Conservation (phyloP, 2,113 vertebrate species). For the Scomber colias region DNA sequence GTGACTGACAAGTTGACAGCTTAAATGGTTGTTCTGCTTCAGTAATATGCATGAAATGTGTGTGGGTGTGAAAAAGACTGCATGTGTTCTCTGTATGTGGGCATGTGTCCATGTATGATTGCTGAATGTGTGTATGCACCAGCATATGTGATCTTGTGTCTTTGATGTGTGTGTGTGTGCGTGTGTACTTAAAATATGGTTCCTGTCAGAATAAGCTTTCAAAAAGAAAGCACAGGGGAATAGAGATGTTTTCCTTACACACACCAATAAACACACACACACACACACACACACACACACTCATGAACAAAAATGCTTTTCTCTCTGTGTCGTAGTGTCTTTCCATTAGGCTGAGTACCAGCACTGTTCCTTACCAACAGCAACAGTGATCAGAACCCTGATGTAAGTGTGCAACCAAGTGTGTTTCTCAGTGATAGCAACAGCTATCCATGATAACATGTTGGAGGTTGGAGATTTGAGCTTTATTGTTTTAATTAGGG, state of each 20-base stretch:
- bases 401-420: background rate
- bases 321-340: too few relatives aligned
- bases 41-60: background rate
- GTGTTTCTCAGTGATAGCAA: background rate
- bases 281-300: conserved; percentile 2
- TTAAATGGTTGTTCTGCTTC: conserved; percentile 28
- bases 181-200: background rate
- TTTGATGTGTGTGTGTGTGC: background rate
- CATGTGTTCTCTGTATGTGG: background rate
- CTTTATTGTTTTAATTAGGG: too few relatives aligned
- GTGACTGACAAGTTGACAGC: conserved; percentile 25
- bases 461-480: background rate
- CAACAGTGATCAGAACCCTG: background rate
- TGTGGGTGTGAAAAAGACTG: background rate
- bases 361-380: background rate
- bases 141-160: background rate
- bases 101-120: background rate
- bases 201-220: background rate
- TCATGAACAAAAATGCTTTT: too few relatives aligned
- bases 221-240: background rate
- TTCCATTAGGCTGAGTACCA: background rate
- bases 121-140: background rate
- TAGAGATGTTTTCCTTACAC: background rate
- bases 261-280: background rate
- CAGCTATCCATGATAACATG: background rate